These are phyloP conservation scores for Cyprinodon variegatus DNA, from an alignment of 2,113 vertebrate species.

Conservation along the genomic window DNA sequence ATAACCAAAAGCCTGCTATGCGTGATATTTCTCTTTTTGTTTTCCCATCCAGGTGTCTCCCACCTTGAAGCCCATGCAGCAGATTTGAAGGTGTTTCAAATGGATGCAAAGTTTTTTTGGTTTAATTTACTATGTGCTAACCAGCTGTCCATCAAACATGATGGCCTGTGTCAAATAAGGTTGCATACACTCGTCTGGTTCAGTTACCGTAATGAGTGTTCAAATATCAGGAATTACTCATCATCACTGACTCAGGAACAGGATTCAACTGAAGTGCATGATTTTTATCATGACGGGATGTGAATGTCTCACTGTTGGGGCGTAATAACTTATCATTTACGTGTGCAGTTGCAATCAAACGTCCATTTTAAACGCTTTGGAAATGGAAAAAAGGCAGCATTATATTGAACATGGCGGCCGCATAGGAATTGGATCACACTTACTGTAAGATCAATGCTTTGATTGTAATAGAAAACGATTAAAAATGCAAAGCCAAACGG, in stretches of 20 bases:
- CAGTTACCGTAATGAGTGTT: slow-evolving; percentile 11
- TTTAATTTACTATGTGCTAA: slow-evolving; percentile 10
- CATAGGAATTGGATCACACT: neutral
- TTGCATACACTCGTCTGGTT: neutral
- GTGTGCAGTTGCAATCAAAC: slow-evolving; percentile 18
- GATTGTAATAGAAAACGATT: neutral
- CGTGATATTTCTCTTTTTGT: neutral
- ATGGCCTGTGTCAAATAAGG: slow-evolving; percentile 7
- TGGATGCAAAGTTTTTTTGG: slow-evolving; percentile 10
- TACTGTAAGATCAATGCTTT: neutral
- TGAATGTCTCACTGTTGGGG: slow-evolving; percentile 9
- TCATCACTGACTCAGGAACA: slow-evolving; percentile 1
- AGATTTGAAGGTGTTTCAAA: slow-evolving; percentile 74
- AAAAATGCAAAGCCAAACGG: neutral
- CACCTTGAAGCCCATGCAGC: slow-evolving; percentile 87
- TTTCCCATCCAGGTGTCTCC: slow-evolving; percentile 85
- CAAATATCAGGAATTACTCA: slow-evolving; percentile 14
- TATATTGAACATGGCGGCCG: neutral
- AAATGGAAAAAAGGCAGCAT: neutral
- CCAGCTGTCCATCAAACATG: neutral
- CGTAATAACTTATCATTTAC: neutral
- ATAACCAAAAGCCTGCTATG: neutral
- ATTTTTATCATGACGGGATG: neutral
- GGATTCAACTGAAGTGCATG: neutral
- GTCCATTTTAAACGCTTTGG: neutral